Evolutionary conservation across 2,888 invertebrate species (phyloP).

Genomic region (Liopterus haemorrhoidalis): DNA sequence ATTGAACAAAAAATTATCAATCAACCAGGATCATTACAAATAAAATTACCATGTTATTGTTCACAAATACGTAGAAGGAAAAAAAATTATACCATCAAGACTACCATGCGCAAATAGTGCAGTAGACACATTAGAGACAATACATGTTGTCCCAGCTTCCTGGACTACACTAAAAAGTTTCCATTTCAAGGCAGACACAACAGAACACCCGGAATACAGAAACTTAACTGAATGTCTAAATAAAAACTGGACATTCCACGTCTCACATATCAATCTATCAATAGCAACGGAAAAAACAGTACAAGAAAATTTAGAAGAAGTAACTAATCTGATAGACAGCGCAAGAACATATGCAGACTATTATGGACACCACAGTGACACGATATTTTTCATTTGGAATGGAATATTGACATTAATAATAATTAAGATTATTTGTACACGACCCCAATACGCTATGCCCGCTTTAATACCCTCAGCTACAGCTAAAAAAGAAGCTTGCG

Average conservation of each 20-base stretch:
- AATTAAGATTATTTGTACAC: too few relatives aligned
- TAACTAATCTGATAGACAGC: too few relatives aligned
- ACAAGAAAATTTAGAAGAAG: too few relatives aligned
- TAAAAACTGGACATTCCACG: constrained; percentile 13
- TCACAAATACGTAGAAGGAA: constrained; percentile 1
- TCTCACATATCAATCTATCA: constrained; percentile 3
- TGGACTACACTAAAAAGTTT: constrained; percentile 25
- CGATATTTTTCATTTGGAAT: too few relatives aligned
- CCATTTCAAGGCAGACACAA: constrained; percentile 11
- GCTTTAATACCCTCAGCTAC: too few relatives aligned
- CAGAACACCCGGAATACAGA: constrained; percentile 3
- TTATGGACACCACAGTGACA: too few relatives aligned
- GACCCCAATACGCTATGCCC: too few relatives aligned
- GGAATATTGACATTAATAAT: too few relatives aligned
- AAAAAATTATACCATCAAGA: constrained; percentile 19
- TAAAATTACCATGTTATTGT: constrained; percentile 23
- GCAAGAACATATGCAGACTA: too few relatives aligned
- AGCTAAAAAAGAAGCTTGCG: too few relatives aligned
- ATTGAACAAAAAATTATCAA: too few relatives aligned
- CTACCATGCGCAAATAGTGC: constrained; percentile 18
- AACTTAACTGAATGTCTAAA: constrained; percentile 17
- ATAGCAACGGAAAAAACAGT: too few relatives aligned
- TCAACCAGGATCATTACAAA: constrained; percentile 18
- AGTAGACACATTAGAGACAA: neutral
- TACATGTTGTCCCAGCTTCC: constrained; percentile 22